Conservation (phyloP, 2,888 invertebrate genomes). For the Eristalis arbustorum region DNA sequence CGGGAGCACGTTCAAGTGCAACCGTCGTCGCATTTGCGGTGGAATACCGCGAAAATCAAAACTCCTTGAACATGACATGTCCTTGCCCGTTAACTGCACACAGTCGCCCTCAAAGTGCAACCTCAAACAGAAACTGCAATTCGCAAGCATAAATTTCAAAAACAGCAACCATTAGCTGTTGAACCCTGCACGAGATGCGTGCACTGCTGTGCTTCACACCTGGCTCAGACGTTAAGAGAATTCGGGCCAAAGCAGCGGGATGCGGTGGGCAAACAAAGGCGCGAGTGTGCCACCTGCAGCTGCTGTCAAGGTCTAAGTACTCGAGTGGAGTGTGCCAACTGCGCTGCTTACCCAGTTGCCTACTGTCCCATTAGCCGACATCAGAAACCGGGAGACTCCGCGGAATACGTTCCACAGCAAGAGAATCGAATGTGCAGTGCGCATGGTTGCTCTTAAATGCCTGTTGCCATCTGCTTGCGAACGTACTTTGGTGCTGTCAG, state of each 20-base stretch:
- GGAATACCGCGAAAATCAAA: background rate
- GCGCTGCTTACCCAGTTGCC: background rate
- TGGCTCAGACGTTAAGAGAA: background rate
- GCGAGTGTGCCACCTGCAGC: background rate
- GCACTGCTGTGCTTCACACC: background rate
- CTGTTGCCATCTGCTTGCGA: background rate
- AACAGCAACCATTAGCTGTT: background rate
- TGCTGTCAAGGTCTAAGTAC: slow-evolving; percentile 31
- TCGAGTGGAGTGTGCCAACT: slow-evolving; percentile 44
- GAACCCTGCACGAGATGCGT: background rate
- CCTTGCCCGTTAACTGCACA: background rate
- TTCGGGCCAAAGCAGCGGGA: background rate
- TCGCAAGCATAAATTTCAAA: background rate
- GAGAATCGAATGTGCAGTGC: background rate
- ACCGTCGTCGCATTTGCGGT: background rate
- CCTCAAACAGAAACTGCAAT: background rate
- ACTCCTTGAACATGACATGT: background rate
- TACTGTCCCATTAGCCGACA: slow-evolving; percentile 25
- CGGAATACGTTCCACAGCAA: slow-evolving; percentile 44
- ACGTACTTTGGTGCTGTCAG: background rate
- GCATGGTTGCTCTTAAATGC: background rate
- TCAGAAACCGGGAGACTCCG: background rate
- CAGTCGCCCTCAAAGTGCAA: background rate
- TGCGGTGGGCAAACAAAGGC: slow-evolving; percentile 3
- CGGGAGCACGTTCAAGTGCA: background rate